Conservation (phyloP, 1,140 invertebrate species). For the Onthophagus taurus region DNA sequence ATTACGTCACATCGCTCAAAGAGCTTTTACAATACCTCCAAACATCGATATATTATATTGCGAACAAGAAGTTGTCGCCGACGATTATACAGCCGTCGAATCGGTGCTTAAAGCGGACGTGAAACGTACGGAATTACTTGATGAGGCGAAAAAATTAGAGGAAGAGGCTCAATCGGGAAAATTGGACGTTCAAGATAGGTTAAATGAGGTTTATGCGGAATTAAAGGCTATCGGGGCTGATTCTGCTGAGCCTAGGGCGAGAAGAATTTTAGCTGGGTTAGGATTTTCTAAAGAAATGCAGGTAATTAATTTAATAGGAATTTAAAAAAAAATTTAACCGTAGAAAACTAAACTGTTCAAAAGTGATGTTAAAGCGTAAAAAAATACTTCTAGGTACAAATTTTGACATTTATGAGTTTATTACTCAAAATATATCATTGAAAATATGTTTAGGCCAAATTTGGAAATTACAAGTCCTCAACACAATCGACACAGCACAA, state of each 20-base stretch:
- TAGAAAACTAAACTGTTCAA: no score
- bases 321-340: not conserved
- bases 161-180: conserved; percentile 62
- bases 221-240: conserved; percentile 93
- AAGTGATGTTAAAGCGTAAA: no score
- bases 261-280: conserved; percentile 92
- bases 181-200: conserved; percentile 59
- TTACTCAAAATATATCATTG: no score
- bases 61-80: conserved; percentile 96
- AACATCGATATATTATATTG: conserved; percentile 97
- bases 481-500: no score
- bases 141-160: conserved; percentile 78
- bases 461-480: no score
- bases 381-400: no score
- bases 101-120: conserved; percentile 88
- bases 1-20: conserved; percentile 81
- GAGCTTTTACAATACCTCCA: conserved; percentile 86
- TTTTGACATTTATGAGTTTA: no score
- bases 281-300: conserved; percentile 95
- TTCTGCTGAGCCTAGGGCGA: conserved; percentile 88
- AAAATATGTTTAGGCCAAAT: no score
- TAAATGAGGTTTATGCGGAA: conserved; percentile 93
- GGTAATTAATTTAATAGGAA: conserved; percentile 18
- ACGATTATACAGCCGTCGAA: conserved; percentile 84
- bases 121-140: conserved; percentile 71